Conservation (phyloP, 2,888 invertebrate genomes). For the Lagria hirta region DNA sequence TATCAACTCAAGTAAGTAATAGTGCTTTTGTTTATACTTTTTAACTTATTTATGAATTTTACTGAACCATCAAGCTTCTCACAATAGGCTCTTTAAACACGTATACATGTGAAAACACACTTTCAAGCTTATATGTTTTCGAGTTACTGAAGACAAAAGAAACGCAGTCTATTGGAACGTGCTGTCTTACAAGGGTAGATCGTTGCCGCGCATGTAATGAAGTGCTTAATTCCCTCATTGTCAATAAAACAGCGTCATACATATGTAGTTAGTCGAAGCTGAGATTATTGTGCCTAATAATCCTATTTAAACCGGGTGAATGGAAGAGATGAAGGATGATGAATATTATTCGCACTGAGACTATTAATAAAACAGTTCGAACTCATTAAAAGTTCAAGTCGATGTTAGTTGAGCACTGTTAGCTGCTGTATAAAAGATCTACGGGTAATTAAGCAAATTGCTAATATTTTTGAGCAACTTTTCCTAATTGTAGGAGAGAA, state of each 20-base stretch:
- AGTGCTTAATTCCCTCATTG: conserved; percentile 30
- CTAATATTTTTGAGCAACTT: conserved; percentile 22
- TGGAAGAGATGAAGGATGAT: conserved; percentile 19
- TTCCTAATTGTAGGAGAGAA: too few species aligned
- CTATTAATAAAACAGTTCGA: conserved; percentile 31
- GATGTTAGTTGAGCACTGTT: conserved; percentile 26
- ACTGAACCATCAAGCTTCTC: too few species aligned
- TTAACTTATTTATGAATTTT: too few species aligned
- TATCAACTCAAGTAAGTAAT: too few species aligned
- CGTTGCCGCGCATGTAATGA: conserved; percentile 30
- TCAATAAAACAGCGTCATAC: conserved; percentile 29
- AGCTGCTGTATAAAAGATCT: conserved; percentile 21
- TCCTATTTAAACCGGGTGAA: conserved; percentile 31
- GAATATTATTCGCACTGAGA: conserved; percentile 25
- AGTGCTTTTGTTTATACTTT: too few species aligned
- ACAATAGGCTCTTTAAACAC: too few species aligned
- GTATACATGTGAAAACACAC: too few species aligned
- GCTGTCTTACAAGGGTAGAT: conserved; percentile 26
- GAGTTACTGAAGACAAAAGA: conserved; percentile 18
- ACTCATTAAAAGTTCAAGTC: conserved; percentile 32
- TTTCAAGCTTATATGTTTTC: too few species aligned
- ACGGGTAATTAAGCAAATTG: conserved; percentile 27
- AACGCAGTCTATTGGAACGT: conserved; percentile 27
- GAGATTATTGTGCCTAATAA: conserved; percentile 32
- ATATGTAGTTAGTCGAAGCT: conserved; percentile 28